Percentiles rank a stretch among this genome's conserved stretches.
Conservation (phyloP, 2,888 invertebrate species). For the Agrypnus murinus region DNA sequence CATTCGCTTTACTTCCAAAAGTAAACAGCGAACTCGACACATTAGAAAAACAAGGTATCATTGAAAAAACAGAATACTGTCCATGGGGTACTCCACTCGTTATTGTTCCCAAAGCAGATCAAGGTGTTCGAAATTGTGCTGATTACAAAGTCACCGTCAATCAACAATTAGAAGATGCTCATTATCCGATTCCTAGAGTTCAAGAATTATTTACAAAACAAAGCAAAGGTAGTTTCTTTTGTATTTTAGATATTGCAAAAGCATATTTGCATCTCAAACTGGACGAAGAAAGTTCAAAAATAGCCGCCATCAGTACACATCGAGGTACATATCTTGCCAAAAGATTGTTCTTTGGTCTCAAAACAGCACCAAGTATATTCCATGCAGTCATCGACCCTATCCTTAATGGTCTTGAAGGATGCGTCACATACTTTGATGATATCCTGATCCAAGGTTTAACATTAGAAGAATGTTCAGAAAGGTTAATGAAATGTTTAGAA, state of each 20-base stretch:
- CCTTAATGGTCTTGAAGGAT: conserved; percentile 5
- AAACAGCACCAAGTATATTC: conserved; percentile 30
- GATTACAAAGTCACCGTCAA: conserved; percentile 52
- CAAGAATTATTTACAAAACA: conserved; percentile 15
- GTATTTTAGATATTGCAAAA: conserved; percentile 34
- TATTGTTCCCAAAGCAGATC: conserved; percentile 47
- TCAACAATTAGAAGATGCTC: conserved; percentile 39
- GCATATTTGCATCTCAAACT: conserved; percentile 36
- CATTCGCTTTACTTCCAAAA: conserved; percentile 44
- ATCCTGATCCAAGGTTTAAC: no score
- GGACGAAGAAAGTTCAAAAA: conserved; percentile 33
- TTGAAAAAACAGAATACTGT: conserved; percentile 42
- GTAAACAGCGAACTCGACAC: conserved; percentile 42
- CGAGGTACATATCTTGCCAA: conserved; percentile 34
- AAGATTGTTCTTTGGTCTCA: conserved; percentile 32
- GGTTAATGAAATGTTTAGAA: no score
- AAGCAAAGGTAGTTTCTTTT: conserved; percentile 8
- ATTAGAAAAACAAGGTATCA: conserved; percentile 48
- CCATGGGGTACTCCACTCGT: conserved; percentile 52
- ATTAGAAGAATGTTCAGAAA: no score
- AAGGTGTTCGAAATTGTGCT: conserved; percentile 50
- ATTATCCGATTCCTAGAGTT: conserved; percentile 31
- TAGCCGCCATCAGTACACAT: conserved; percentile 33
- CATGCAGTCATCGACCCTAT: conserved; percentile 16
- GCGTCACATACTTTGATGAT: neutral